phyloP scores from a whole-genome alignment of 2,113 vertebrate genomes.

The human (Homo sapiens) region GRCh38 chr4:7674001-7674500 shows the following conservation, averaged over 20 bases:
- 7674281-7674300: rapidly evolving
- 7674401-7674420: too few relatives aligned
- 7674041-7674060: background rate
- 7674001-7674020: rapidly evolving
- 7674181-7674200: background rate
- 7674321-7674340: too few relatives aligned
- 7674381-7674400: too few relatives aligned
- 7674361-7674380: too few relatives aligned
- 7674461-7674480: too few relatives aligned
- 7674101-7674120: too few relatives aligned
- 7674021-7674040: background rate
- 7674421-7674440: too few relatives aligned
- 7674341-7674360: too few relatives aligned
- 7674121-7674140: background rate
- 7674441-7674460: too few relatives aligned
- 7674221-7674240: rapidly evolving
- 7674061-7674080: rapidly evolving
- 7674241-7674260: too few relatives aligned
- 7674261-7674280: rapidly evolving
- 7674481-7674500: too few relatives aligned
- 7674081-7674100: background rate
- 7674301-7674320: too few relatives aligned
- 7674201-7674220: background rate
- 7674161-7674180: background rate
- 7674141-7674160: rapidly evolving